Conservation (phyloP, 1,140 invertebrate species). For the Vanessa tameamea region DNA sequence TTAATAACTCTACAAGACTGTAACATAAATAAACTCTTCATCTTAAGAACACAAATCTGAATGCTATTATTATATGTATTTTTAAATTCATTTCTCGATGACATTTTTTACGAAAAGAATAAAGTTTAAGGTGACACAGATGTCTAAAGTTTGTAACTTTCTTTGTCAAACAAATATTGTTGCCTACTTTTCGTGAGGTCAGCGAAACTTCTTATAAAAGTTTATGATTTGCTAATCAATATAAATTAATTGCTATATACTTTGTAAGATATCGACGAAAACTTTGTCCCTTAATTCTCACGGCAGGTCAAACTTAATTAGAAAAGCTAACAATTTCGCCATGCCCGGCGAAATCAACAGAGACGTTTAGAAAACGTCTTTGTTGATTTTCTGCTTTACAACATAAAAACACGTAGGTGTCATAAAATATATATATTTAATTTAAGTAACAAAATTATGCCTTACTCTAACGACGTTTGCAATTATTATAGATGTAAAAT, state of each 20-base stretch:
- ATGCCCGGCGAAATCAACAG: too few species aligned
- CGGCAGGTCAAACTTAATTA: conserved; percentile 35
- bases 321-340: conserved; percentile 31
- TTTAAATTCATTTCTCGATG: background rate
- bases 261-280: conserved; percentile 9
- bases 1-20: conserved; percentile 7
- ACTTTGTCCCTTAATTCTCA: conserved; percentile 27
- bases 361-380: conserved; percentile 30
- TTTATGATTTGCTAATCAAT: conserved; percentile 17
- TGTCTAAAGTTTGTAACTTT: background rate
- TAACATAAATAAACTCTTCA: background rate
- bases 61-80: background rate
- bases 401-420: background rate
- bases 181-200: conserved; percentile 6
- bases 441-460: background rate
- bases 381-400: conserved; percentile 15
- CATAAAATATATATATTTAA: background rate
- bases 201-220: conserved; percentile 2
- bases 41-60: too few species aligned
- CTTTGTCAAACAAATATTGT: conserved; percentile 9
- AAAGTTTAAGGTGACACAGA: conserved; percentile 28
- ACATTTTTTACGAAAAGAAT: conserved; percentile 14
- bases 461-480: too few species aligned
- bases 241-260: conserved; percentile 8
- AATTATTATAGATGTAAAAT: background rate